A percentile compares a stretch with the other conserved stretches of the same genome.
phyloP scores from a whole-genome alignment of 2,888 invertebrate genomes.

The Pyrgus malvae region DNA sequence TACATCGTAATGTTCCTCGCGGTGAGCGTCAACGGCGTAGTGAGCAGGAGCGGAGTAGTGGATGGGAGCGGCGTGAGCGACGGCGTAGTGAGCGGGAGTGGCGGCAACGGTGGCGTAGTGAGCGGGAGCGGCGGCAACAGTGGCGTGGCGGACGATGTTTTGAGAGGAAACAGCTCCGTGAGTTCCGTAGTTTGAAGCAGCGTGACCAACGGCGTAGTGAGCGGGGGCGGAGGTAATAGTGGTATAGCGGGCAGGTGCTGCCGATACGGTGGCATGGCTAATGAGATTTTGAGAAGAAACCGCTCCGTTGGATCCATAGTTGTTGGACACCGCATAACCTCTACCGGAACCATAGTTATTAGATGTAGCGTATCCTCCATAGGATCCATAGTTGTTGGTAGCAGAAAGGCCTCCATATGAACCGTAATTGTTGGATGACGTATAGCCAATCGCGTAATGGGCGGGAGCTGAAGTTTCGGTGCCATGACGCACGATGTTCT shows the following conservation, averaged over 20 bases:
- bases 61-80: constrained; percentile 41
- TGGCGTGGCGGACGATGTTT: constrained; percentile 32
- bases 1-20: constrained; percentile 34
- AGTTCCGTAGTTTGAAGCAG: constrained; percentile 22
- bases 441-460: constrained; percentile 35
- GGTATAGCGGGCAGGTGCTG: constrained; percentile 22
- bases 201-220: constrained; percentile 8
- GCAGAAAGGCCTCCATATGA: background rate
- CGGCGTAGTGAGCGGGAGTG: constrained; percentile 42
- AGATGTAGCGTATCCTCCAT: constrained; percentile 17
- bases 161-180: constrained; percentile 31
- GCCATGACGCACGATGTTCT: constrained; percentile 58
- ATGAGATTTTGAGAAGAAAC: constrained; percentile 32
- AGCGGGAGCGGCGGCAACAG: constrained; percentile 37
- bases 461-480: constrained; percentile 38
- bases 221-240: constrained; percentile 35
- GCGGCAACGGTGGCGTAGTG: constrained; percentile 40
- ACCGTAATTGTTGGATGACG: constrained; percentile 2
- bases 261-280: constrained; percentile 22
- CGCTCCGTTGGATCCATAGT: constrained; percentile 28
- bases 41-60: constrained; percentile 39
- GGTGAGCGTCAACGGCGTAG: constrained; percentile 40
- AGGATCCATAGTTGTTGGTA: constrained; percentile 19
- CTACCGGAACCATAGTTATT: background rate
- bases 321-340: constrained; percentile 11